These are phyloP conservation scores for Acanthornis magna DNA, from an alignment of 2,797 vertebrate genomes.

Conservation along the genomic window DNA sequence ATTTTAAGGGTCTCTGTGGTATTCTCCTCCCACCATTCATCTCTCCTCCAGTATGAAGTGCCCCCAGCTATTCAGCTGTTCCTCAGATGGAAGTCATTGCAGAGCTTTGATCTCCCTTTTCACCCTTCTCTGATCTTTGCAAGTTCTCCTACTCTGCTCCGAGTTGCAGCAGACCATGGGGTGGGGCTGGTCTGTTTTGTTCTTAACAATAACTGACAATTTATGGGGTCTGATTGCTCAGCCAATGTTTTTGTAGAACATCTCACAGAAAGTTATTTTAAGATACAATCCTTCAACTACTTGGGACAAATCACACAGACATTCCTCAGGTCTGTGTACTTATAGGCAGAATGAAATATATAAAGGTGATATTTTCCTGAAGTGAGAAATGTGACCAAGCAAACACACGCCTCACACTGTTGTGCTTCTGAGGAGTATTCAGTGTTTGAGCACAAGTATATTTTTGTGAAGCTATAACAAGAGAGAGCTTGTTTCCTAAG, in stretches of 20 bases:
- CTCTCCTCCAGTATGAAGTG: not conserved
- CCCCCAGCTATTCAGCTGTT: constrained; percentile 30
- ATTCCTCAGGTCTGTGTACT: not conserved
- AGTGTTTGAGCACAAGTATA: not conserved
- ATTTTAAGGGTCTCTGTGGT: constrained; percentile 40
- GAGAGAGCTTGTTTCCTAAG: too few species aligned
- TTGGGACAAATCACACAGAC: not conserved
- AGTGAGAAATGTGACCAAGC: not conserved
- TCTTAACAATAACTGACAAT: not conserved
- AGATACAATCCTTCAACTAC: not conserved
- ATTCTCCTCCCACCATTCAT: constrained; percentile 24
- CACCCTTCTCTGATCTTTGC: not conserved
- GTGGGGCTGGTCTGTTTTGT: not conserved
- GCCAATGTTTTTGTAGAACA: not conserved
- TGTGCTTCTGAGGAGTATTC: not conserved
- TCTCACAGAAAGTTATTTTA: not conserved
- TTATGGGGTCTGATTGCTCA: not conserved
- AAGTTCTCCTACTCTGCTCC: not conserved
- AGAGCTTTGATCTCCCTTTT: constrained; percentile 13
- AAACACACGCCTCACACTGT: not conserved
- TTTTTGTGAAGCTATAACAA: not conserved
- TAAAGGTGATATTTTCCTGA: not conserved
- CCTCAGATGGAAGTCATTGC: constrained; percentile 32
- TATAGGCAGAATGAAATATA: not conserved
- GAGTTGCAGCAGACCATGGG: not conserved